Evolutionary conservation across 1,140 invertebrate species (phyloP).

Genomic region (Zelostemma sp.): DNA sequence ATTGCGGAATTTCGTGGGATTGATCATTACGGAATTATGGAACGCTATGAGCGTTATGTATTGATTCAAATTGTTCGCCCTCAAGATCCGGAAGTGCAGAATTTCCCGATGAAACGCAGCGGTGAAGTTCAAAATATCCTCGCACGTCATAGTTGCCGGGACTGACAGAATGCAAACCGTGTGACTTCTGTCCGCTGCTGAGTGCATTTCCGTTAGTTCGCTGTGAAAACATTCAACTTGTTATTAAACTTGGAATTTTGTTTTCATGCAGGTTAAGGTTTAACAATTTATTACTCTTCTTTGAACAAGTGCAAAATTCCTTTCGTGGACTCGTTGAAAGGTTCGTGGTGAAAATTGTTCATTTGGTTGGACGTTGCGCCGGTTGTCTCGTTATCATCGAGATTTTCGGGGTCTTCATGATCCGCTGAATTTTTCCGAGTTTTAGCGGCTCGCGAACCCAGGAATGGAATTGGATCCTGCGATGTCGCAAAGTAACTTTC

Average conservation of each 20-base stretch:
- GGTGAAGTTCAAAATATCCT: constrained; percentile 93
- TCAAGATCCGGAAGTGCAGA: constrained; percentile 91
- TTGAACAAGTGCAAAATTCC: constrained; percentile 97
- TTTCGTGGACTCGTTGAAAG: constrained; percentile 96
- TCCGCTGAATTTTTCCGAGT: constrained; percentile 52
- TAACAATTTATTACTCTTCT: constrained; percentile 80
- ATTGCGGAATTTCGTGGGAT: no score
- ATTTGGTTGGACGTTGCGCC: constrained; percentile 71
- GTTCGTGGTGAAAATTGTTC: constrained; percentile 94
- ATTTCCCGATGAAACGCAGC: constrained; percentile 93
- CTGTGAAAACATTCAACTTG: constrained; percentile 56
- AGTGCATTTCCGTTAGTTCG: constrained; percentile 76
- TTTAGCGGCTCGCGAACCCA: constrained; percentile 32
- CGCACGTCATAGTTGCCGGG: constrained; percentile 91
- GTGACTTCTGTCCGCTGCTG: constrained; percentile 79
- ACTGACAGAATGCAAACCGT: constrained; percentile 94
- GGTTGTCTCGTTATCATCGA: constrained; percentile 46
- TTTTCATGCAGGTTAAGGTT: not conserved
- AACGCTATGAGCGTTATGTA: constrained; percentile 97
- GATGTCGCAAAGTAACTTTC: constrained; percentile 75
- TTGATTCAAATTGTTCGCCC: constrained; percentile 90
- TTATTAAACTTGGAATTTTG: not conserved
- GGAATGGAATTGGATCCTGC: constrained; percentile 59
- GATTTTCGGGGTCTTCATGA: constrained; percentile 55
- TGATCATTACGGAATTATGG: constrained; percentile 75